These are phyloP conservation scores for Lipophrys pholis DNA, from an alignment of 2,113 vertebrate species.

Conservation along the genomic window DNA sequence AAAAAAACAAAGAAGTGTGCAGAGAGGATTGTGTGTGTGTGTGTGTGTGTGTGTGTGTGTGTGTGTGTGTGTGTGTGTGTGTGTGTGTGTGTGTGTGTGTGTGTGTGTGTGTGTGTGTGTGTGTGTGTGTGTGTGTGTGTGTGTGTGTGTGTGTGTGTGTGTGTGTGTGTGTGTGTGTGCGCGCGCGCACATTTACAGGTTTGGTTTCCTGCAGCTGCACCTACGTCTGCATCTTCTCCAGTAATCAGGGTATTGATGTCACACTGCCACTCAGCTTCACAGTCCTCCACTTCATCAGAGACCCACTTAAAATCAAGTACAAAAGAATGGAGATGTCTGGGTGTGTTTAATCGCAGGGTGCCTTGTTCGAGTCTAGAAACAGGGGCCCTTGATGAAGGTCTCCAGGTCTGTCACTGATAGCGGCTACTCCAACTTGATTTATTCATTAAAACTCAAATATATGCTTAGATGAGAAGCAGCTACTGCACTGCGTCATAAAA, in stretches of 20 bases:
- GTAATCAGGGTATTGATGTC: neutral
- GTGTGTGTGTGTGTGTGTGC: too few species aligned
- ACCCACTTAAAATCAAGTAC: neutral
- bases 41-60: too few species aligned
- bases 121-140: too few species aligned
- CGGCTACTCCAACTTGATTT: neutral
- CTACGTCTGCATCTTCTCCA: neutral
- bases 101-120: too few species aligned
- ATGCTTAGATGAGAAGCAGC: neutral
- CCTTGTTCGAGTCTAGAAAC: neutral
- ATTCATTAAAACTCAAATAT: neutral
- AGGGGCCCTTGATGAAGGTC: neutral
- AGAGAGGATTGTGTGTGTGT: neutral
- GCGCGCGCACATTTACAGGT: too few species aligned
- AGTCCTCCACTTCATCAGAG: neutral
- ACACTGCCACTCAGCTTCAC: conserved; percentile 3
- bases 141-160: too few species aligned
- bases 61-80: too few species aligned
- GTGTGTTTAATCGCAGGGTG: neutral
- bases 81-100: too few species aligned
- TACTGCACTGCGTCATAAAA: neutral
- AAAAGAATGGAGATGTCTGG: neutral
- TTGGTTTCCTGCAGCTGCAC: neutral
- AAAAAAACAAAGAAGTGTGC: neutral
- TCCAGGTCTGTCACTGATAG: neutral